Evolutionary conservation across 2,113 vertebrate genomes (phyloP).

Genomic region (Tiliqua scincoides): DNA sequence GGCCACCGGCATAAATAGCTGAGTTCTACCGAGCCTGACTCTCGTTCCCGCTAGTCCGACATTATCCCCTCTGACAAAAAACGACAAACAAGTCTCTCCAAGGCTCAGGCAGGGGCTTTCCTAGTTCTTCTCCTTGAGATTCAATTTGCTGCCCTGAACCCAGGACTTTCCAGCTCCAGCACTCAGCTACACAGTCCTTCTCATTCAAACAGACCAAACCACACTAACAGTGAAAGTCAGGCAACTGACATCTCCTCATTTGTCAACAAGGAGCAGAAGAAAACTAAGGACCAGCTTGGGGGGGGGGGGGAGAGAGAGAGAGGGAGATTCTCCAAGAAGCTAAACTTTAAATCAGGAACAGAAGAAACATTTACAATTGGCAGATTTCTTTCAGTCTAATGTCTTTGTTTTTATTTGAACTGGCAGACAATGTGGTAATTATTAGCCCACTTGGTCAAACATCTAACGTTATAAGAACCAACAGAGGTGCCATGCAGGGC

Average conservation of each 20-base stretch:
- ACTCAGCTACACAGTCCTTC: background rate
- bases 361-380: background rate
- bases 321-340: background rate
- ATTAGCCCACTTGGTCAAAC: background rate
- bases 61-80: no score
- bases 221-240: background rate
- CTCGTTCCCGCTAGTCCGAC: no score
- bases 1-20: no score
- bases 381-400: conserved; percentile 20
- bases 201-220: background rate
- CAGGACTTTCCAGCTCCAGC: background rate
- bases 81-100: no score
- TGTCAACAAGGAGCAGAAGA: no score
- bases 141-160: background rate
- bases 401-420: background rate
- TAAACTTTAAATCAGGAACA: background rate
- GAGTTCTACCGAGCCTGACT: no score
- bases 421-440: background rate
- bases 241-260: no score
- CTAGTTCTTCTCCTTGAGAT: background rate
- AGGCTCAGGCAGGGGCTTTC: no score
- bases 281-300: background rate
- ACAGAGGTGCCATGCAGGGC: background rate
- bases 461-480: background rate
- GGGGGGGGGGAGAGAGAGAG: no score